Percentiles rank a stretch among this genome's conserved stretches.
Conservation (phyloP, 2,113 vertebrate genomes). For the Grallaria varia region DNA sequence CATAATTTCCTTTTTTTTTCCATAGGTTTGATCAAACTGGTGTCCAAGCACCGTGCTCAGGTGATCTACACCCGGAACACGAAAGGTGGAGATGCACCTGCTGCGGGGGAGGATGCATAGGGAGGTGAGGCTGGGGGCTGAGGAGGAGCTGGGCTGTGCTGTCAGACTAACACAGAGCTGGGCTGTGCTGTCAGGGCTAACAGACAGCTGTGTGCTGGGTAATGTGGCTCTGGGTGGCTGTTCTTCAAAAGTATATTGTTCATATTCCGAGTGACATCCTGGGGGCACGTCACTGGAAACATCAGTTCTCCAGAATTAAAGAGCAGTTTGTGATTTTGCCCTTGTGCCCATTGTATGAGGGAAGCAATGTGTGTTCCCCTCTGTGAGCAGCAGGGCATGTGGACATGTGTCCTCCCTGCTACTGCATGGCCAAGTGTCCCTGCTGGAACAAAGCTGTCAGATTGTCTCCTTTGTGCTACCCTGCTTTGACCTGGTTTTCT, state of each 20-base stretch:
- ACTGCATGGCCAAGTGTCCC: no score
- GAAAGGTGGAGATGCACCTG: conserved; percentile 89
- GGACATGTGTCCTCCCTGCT: neutral
- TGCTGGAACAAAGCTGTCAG: neutral
- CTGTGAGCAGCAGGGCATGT: rapidly evolving
- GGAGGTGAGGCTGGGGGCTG: conserved; percentile 61
- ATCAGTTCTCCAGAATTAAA: rapidly evolving
- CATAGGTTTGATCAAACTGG: conserved; percentile 93
- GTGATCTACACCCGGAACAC: conserved; percentile 98
- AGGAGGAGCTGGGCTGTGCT: neutral
- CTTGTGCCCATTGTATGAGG: rapidly evolving
- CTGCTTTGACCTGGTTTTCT: neutral
- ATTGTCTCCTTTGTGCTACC: neutral
- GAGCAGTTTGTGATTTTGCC: rapidly evolving
- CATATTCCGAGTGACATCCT: rapidly evolving
- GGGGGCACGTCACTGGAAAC: rapidly evolving
- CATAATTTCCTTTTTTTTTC: neutral
- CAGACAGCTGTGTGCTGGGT: no score
- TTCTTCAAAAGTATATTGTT: neutral
- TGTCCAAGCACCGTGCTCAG: conserved; percentile 97
- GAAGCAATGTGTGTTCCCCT: rapidly evolving
- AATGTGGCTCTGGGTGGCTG: neutral
- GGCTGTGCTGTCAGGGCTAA: rapidly evolving
- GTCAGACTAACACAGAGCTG: no score
- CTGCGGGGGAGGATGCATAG: conserved; percentile 83